Base-by-base conservation (phyloP, 1,140 invertebrate species). In the Drosophila rufa region DNA sequence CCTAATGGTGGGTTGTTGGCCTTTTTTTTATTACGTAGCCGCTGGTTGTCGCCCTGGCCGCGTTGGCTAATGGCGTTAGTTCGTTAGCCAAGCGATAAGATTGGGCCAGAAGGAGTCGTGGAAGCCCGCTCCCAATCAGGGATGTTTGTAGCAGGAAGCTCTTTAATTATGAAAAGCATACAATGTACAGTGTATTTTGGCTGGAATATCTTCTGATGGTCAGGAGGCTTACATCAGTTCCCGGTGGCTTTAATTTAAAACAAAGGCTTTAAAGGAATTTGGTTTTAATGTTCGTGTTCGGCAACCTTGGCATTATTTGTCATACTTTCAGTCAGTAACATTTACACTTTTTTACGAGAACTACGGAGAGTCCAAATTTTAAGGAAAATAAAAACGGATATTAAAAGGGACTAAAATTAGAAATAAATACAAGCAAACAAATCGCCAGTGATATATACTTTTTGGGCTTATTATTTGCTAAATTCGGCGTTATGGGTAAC, bases 61-160 rank as follows among this genome's bases (percentile, higher is more conserved):
- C 78, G 77, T 68, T 71, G 68, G 62, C 69, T 90, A 90, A 90
- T 90, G 85, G 85, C 85, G 85, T 90, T 90, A 90, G 75, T 90
- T 90, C 85, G 86, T 90, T 90, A 90, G 86, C 89, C 57, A 53
- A 55, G 57, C 85, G 85, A 90, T 90, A 85, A 90, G 85, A 90
- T 90, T 89, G 66, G 25, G 19, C 33, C 3, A 12, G 27, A n/a
- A 43, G 38, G 42, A 45, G 55, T 56, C 19, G 15, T n/a, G 30
- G 48, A 3, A 27, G 27, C 19, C 25, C 2, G n/a, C 69, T 40
- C 27, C 36, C 65, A 70, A 50, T 58, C 65, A 42, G 25, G 57
- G 30, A 59, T 78, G 53, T 79, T 78, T 67, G 55, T 47, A 25
- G 36, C 69, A 73, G 67, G 70, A 73, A 74, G 46, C 70, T 59